Evolutionary conservation across 2,113 vertebrate genomes (phyloP), one percentile per base, ranked within the genome.

Genomic region (Bufo gargarizans): DNA sequence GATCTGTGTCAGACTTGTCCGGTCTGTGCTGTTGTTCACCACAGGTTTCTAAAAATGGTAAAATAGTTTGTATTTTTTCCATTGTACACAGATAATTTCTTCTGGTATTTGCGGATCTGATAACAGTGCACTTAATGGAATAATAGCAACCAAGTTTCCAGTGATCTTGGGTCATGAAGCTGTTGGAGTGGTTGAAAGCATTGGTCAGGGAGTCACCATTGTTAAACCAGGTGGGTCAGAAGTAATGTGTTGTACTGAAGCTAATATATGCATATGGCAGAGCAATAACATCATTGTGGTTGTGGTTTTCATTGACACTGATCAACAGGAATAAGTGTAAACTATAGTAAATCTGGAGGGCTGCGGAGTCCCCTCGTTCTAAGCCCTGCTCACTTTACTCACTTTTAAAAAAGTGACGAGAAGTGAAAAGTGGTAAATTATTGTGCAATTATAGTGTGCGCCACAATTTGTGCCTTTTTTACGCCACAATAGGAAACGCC

Each of bases 111-210:
- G 96, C 90, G 95, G 95, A 88, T 92, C 95, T 0, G 95, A 96
- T 88, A 90, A 33, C 12, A 89, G 90, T 33, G 89, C 78, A 8
- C n/a, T 91, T 20, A 86, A 89, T 47, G 77, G 61, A 17, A 80
- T 78, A 53, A 6, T 85, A 56, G 11, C 10, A 77, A 3, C 77
- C 3, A 84, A 77, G 16, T 19, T 96, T 89, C 96, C 97, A 12
- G 83, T 80, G 0, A 92, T 97, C 3, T 76, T 95, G 33, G 97
- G 97, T 11, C 97, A 97, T 0, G 97, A 97, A 91, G 96, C 90
- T n/a, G 94, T 94, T 0, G 96, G 96, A 6, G 92, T 96, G 0
- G 96, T 97, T 82, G 97, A 97, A 90, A 97, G 97, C 4, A 61
- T 96, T 85, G 94, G 94, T 63, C 89, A 93, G 45, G 92, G 92